Base-by-base conservation (phyloP, 2,888 invertebrate species). In the Drosophila formosana region DNA sequence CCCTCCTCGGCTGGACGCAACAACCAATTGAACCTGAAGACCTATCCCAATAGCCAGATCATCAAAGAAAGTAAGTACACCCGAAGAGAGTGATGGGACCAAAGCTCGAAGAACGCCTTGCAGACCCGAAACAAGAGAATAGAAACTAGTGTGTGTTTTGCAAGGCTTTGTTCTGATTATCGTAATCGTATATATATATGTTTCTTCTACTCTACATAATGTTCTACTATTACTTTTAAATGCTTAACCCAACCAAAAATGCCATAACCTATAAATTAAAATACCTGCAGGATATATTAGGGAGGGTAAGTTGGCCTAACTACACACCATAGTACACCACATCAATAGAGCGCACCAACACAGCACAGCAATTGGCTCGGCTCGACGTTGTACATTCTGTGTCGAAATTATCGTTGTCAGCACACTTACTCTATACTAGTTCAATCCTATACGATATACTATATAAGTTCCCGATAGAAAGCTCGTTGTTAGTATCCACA, bases 51-150 rank as follows among this genome's bases (percentile, higher is more conserved):
- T 30, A 94, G 95, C 32, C 97, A 97, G 92, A 94, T 94, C 49
- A 95, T 97, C 75, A 95, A 96, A 95, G 95, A 96, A 94, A 96
- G 97, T 97, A 93, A 96, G 96, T 95, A 80, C 5, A 45, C 4
- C 32, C 13, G n/a, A 9, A n/a, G 2, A 32, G 18, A 18, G 18
- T 18, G n/a, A n/a, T 18, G 18, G 18, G 18, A 18, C 2, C 18
- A 18, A 18, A 18, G 18, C 18, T 18, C 18, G 18, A 18, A 25
- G 34, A 51, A 51, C 37, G 45, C 30, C 32, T 28, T 53, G 53
- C 53, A 53, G 28, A 30, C 6, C 4, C 3, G n/a, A 9, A 8
- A 56, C 8, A 13, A 34, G 23, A 41, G 28, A 11, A 41, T 18
- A 41, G 1, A 4, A 11, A 13, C 7, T 43, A 6, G 1, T 39